Conservation (phyloP, 2,113 vertebrate species). For the Silurus meridionalis region DNA sequence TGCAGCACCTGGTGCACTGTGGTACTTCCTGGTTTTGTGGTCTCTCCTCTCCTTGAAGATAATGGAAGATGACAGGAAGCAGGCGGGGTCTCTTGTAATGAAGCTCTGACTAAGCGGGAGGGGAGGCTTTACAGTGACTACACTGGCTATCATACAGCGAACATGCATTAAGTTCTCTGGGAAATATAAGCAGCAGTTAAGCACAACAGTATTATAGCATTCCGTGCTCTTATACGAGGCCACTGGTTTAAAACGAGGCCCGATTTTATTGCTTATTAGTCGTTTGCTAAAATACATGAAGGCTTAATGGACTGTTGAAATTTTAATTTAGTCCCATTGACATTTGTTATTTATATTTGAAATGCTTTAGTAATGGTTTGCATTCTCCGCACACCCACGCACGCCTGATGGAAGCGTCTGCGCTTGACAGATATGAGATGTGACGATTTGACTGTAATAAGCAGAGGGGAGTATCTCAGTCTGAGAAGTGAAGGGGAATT, state of each 20-base stretch:
- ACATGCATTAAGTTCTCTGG: neutral
- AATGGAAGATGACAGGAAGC: conserved; percentile 46
- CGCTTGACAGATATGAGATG: conserved; percentile 40
- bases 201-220: neutral
- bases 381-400: neutral
- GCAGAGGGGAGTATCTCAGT: conserved; percentile 29
- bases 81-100: conserved; percentile 47
- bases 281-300: conserved; percentile 6
- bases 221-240: neutral
- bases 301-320: conserved; percentile 24
- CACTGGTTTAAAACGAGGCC: neutral
- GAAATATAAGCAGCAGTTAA: conserved; percentile 17
- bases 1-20: conserved; percentile 33
- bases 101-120: conserved; percentile 30
- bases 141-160: neutral
- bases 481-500: conserved; percentile 29
- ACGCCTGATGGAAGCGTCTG: conserved; percentile 16
- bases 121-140: neutral
- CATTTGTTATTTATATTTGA: conserved; percentile 21
- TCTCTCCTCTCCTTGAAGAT: conserved; percentile 38
- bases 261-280: conserved; percentile 1
- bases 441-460: conserved; percentile 50
- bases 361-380: conserved; percentile 12
- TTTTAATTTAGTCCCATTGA: conserved; percentile 14
- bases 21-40: conserved; percentile 33